These are phyloP conservation scores for Catocala sponsa DNA, from an alignment of 2,888 invertebrate genomes.

Conservation along the genomic window DNA sequence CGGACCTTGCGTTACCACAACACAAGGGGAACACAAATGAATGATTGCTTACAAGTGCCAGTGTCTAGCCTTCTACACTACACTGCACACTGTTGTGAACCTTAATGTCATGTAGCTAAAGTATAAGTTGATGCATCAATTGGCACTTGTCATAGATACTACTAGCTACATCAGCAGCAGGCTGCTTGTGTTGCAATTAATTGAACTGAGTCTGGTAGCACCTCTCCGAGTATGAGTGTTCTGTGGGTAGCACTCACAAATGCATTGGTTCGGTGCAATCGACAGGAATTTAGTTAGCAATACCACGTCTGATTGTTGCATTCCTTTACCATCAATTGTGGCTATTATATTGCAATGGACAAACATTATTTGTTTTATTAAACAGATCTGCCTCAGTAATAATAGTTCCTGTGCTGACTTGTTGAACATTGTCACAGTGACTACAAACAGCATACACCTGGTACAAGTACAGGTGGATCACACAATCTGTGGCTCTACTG, in stretches of 20 bases:
- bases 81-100: slow-evolving; percentile 32
- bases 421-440: too few relatives aligned
- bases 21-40: slow-evolving; percentile 74
- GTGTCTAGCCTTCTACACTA: slow-evolving; percentile 43
- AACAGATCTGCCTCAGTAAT: too few relatives aligned
- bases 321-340: too few relatives aligned
- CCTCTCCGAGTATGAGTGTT: too few relatives aligned
- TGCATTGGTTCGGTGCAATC: slow-evolving; percentile 2
- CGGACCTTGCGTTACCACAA: slow-evolving; percentile 40
- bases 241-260: not conserved
- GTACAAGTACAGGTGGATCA: too few relatives aligned
- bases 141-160: slow-evolving; percentile 2
- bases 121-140: slow-evolving; percentile 6
- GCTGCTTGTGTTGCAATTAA: slow-evolving; percentile 12
- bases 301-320: too few relatives aligned
- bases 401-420: too few relatives aligned
- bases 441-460: too few relatives aligned
- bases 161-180: slow-evolving; percentile 17
- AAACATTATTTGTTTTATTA: too few relatives aligned
- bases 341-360: too few relatives aligned
- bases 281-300: not conserved
- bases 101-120: slow-evolving; percentile 19
- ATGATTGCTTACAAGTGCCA: slow-evolving; percentile 85
- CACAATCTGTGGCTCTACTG: too few relatives aligned
- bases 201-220: slow-evolving; percentile 10